These are phyloP conservation scores for Pseudois nayaur DNA, from an alignment of 2,113 vertebrate species.

Conservation along the genomic window DNA sequence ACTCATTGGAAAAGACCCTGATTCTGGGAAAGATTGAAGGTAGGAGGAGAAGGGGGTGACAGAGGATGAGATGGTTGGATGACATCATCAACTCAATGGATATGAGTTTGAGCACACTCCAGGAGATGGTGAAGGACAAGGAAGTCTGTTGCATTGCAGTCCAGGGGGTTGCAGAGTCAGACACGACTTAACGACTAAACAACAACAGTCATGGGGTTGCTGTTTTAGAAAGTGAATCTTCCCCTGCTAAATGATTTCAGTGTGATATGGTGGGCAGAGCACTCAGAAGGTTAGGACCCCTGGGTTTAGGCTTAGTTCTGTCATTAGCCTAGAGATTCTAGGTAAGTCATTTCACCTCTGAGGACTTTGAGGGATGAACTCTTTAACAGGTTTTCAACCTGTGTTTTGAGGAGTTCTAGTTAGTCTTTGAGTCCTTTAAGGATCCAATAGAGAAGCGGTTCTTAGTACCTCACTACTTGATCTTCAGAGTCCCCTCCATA, in stretches of 20 bases:
- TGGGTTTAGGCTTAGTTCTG: neutral
- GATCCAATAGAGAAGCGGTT: neutral
- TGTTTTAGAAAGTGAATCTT: conserved; percentile 4
- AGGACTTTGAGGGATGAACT: neutral
- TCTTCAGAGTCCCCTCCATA: neutral
- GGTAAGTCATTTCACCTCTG: neutral
- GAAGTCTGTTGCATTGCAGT: neutral
- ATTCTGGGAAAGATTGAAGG: neutral
- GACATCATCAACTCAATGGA: neutral
- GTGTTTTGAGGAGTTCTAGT: neutral
- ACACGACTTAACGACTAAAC: neutral
- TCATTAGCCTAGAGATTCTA: neutral
- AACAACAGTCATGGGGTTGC: neutral
- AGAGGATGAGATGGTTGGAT: neutral
- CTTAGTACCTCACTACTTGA: neutral
- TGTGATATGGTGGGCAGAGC: neutral
- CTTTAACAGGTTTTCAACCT: neutral
- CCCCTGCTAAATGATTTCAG: neutral
- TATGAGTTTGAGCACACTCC: neutral
- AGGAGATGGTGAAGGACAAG: neutral
- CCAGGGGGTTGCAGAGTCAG: neutral
- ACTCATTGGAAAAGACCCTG: neutral
- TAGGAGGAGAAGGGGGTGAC: neutral
- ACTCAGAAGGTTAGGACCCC: neutral
- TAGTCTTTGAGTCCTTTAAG: neutral